Base-by-base conservation (phyloP, 2,113 vertebrate species). In the Agelaius tricolor region DNA sequence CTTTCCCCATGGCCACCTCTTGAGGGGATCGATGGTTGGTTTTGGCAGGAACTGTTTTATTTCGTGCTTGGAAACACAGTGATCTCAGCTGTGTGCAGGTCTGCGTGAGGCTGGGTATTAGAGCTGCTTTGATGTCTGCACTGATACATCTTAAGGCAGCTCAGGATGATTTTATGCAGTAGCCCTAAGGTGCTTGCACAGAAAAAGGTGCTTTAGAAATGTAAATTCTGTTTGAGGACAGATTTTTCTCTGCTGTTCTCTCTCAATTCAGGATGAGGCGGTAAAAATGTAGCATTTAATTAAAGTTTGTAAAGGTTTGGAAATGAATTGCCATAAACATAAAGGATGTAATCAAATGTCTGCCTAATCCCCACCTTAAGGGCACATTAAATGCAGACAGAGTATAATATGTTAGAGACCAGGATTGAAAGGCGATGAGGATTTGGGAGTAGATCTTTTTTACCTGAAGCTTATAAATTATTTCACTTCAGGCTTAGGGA, bases 71-170 rank as follows among this genome's bases (percentile, higher is more conserved):
- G 13, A 30, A 96, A 81, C 11, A 11, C 72, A 94, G 93, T 90
- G 89, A 77, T 81, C 61, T 96, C 67, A 33, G 67, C 84, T 91
- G 77, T 96, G 94, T 94, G 84, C 31, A 8, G 93, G 82, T 90
- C 96, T 96, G 77, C 14, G 14, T 87, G 76, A 96, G 94, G 61
- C 92, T 86, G 9, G 13, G 80, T 94, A 84, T 95, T 97, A 68
- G 91, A 96, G 95, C 92, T 88, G 87, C 88, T 97, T 96, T 97
- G 96, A 81, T 97, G 94, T 94, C 95, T 96, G 91, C 63, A 28
- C 87, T 78, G 85, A 90, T 94, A 81, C 63, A 75, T 96, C 94
- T 94, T 93, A 91, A 97, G 81, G 92, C 94, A 92, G 63, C 87
- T 95, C 61, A 93, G 85, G 87, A 86, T 85, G 74, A 75, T 95